Base-by-base conservation (phyloP, 2,113 vertebrate species). In the Tinamus guttatus region DNA sequence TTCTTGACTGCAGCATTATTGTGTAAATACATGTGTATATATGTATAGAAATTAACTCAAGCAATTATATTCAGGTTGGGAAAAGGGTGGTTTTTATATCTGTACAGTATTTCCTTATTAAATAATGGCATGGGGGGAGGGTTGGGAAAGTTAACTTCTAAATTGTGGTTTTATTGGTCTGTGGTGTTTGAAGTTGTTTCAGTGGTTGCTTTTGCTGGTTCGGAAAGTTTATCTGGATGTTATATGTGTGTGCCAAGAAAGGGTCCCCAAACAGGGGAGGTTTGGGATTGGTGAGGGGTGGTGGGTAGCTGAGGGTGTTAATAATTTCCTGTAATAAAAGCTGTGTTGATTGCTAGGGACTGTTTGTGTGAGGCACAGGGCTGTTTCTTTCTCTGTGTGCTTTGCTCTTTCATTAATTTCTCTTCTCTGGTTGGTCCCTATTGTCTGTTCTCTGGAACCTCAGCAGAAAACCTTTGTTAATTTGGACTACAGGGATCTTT, bases 101-200 rank as follows among this genome's bases (percentile, higher is more conserved):
- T 97, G 96, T 97, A 97, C 92, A 97, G 96, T 95, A 97, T 97
- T 97, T 97, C 96, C 95, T 96, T 97, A 96, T 97, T 97, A 96
- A 94, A 94, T 96, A 96, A 95, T 87, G 96, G 96, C 97, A 97
- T 97, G 96, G 96, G 94, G 95, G 56, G 77, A 7, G 95, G 91
- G 68, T 60, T 88, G 94, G 95, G 96, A 94, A 95, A 97, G 79
- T 95, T 97, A 96, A 96, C 85, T 97, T 97, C 93, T 96, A 93
- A 96, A 95, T 97, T 95, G 97, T 97, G 97, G 94, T 97, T 97
- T 97, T 97, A 93, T 96, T 97, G 96, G 93, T 97, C 96, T 96
- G 96, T 97, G 96, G 95, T 97, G 96, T 97, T 97, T 97, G 96
- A 97, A 97, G 95, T 97, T 97, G 97, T 97, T 97, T 97, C 96